phyloP scores from a whole-genome alignment of 2,888 invertebrate genomes.

The Lasioglossum figueresi region DNA sequence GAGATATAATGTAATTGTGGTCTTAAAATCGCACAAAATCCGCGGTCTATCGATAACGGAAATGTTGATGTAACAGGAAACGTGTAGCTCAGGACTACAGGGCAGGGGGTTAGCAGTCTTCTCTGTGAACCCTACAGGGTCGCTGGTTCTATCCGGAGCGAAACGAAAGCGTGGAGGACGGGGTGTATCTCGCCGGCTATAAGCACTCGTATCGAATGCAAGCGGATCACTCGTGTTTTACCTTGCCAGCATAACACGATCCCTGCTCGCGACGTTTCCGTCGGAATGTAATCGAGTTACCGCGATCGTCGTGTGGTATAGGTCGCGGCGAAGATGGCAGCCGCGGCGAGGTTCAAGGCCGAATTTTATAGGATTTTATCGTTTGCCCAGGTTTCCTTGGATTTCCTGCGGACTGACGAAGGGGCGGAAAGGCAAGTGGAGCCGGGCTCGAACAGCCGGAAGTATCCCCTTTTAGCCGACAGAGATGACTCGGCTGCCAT shows the following conservation, averaged over 20 bases:
- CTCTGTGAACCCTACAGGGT: neutral
- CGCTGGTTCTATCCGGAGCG: neutral
- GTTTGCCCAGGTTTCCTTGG: conserved; percentile 22
- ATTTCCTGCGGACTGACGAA: neutral
- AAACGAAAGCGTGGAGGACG: neutral
- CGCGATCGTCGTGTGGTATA: conserved; percentile 18
- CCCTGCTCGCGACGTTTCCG: conserved; percentile 24
- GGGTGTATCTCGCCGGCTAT: neutral
- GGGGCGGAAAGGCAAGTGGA: neutral
- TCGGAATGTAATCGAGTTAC: conserved; percentile 52
- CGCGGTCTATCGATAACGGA: no score
- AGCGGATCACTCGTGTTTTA: neutral
- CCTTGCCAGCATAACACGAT: neutral
- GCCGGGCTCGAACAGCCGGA: neutral
- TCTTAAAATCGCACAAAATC: no score
- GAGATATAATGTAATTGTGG: no score
- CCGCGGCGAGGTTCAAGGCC: conserved; percentile 45
- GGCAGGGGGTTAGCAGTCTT: neutral
- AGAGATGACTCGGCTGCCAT: neutral
- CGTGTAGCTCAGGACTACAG: no score
- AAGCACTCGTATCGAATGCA: neutral
- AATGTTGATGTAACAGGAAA: no score
- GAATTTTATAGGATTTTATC: conserved; percentile 48
- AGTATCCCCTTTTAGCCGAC: neutral
- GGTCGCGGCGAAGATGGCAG: conserved; percentile 38